Evolutionary conservation across 2,113 vertebrate species (phyloP).

Genomic region (Charina bottae): DNA sequence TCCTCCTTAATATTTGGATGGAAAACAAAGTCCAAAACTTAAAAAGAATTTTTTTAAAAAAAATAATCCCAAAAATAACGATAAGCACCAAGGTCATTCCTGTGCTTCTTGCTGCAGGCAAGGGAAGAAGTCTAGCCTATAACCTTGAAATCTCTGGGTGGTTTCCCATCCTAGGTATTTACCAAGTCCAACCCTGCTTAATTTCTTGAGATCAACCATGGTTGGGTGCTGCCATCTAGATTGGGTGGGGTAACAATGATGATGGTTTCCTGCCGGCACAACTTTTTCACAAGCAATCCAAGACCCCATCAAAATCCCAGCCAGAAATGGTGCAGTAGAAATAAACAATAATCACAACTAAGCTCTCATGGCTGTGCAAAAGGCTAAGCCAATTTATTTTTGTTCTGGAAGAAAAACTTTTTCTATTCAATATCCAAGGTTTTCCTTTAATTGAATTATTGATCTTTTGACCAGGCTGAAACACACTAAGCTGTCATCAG

Average conservation of each 20-base stretch:
- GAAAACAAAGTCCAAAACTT: too few relatives aligned
- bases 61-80: too few relatives aligned
- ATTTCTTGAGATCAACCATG: neutral
- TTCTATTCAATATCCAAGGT: neutral
- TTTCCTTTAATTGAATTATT: constrained; percentile 3
- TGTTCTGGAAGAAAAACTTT: neutral
- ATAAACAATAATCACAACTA: neutral
- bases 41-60: too few relatives aligned
- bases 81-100: too few relatives aligned
- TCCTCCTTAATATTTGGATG: too few relatives aligned
- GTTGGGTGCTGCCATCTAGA: neutral
- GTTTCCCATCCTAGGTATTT: neutral
- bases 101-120: neutral
- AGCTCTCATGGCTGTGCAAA: neutral
- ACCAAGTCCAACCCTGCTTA: neutral
- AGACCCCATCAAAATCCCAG: neutral
- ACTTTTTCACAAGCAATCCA: neutral
- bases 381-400: accelerated
- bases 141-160: neutral
- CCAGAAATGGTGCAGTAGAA: neutral
- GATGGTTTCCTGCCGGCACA: neutral
- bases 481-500: neutral
- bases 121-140: neutral
- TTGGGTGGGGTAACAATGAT: neutral
- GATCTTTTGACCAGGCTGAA: neutral